Conservation (phyloP, 37 sponge, comb jelly and placozoan species). For the Chondrilla cf. caribensis region DNA sequence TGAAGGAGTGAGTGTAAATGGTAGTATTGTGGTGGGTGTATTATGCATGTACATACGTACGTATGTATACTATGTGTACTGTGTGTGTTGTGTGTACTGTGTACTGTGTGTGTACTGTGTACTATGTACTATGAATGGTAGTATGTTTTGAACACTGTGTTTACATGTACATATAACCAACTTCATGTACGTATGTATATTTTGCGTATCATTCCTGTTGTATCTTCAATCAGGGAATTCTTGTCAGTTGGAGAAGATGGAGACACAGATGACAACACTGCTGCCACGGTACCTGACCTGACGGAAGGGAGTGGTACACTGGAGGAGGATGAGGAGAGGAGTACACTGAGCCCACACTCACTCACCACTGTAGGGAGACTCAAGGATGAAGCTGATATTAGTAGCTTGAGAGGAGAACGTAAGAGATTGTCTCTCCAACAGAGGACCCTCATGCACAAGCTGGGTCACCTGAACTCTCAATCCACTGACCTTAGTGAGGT, state of each 20-base stretch:
- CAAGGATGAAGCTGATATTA: constrained; percentile 32
- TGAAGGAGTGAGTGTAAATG: constrained; percentile 29
- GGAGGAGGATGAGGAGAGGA: not conserved
- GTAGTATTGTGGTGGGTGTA: not conserved
- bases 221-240: not conserved
- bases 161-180: too few relatives aligned
- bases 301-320: not conserved
- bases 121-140: too few relatives aligned
- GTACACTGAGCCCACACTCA: not conserved
- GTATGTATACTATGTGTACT: too few relatives aligned
- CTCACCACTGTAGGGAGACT: not conserved
- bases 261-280: not conserved
- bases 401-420: constrained; percentile 27
- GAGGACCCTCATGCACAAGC: constrained; percentile 27
- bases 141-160: too few relatives aligned
- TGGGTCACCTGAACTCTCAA: constrained; percentile 21
- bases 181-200: too few relatives aligned
- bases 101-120: too few relatives aligned
- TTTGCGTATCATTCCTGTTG: too few relatives aligned
- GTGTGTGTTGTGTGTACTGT: too few relatives aligned
- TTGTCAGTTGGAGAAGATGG: not conserved
- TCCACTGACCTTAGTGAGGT: constrained; percentile 44
- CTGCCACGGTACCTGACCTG: not conserved
- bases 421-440: constrained; percentile 42
- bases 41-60: too few relatives aligned